phyloP scores from a whole-genome alignment of 1,140 invertebrate species.

The Lucilia sericata region DNA sequence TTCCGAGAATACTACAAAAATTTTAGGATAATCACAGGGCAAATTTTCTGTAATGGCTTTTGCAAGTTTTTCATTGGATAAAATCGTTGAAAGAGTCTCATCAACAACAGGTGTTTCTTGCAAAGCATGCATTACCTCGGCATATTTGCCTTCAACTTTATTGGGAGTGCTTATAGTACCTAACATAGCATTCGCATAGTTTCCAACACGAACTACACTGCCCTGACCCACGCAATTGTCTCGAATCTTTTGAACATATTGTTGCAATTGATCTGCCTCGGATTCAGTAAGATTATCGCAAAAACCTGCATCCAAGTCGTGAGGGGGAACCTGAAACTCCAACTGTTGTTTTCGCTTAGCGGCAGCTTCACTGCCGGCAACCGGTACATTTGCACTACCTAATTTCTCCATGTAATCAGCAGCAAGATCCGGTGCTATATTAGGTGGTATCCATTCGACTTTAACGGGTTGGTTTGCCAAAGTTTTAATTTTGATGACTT shows the following conservation, averaged over 20 bases:
- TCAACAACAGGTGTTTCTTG: constrained; percentile 53
- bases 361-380: constrained; percentile 81
- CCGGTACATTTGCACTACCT: constrained; percentile 77
- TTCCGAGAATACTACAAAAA: constrained; percentile 59
- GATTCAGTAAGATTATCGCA: constrained; percentile 74
- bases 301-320: constrained; percentile 77
- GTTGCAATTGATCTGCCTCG: constrained; percentile 74
- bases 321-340: constrained; percentile 83
- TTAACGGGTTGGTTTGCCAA: constrained; percentile 73
- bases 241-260: constrained; percentile 75
- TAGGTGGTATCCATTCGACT: constrained; percentile 76
- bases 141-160: neutral
- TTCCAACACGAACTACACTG: constrained; percentile 71
- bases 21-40: constrained; percentile 51
- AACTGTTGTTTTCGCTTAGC: constrained; percentile 78
- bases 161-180: constrained; percentile 47
- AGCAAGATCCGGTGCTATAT: constrained; percentile 73
- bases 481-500: constrained; percentile 72
- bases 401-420: constrained; percentile 82
- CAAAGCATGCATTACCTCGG: constrained; percentile 39
- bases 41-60: constrained; percentile 49
- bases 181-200: constrained; percentile 51
- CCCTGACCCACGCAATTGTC: constrained; percentile 75
- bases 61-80: constrained; percentile 54
- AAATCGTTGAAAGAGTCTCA: constrained; percentile 54